Evolutionary conservation across 1,140 invertebrate species (phyloP).

Genomic region (Triops cancriformis): DNA sequence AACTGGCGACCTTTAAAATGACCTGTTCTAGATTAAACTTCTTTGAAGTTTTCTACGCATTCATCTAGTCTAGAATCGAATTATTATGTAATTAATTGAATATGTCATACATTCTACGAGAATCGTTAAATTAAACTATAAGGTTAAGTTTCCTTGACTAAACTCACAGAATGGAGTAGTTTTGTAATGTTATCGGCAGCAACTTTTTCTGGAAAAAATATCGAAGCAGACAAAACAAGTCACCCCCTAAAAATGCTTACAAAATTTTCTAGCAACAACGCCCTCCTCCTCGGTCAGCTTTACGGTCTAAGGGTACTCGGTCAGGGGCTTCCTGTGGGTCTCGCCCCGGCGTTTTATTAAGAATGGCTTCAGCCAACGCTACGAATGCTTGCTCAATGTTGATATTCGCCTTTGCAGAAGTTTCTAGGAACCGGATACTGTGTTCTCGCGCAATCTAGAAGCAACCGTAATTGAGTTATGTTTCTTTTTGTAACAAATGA

Average conservation of each 20-base stretch:
- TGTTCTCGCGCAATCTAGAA: conserved; percentile 93
- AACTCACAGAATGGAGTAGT: too few species aligned
- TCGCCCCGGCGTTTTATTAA: conserved; percentile 68
- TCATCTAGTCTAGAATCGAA: too few species aligned
- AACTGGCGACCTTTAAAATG: too few species aligned
- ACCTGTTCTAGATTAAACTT: too few species aligned
- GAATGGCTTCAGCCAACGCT: conserved; percentile 91
- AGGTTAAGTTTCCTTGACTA: too few species aligned
- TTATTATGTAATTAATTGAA: too few species aligned
- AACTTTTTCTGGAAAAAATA: conserved; percentile 12
- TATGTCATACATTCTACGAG: too few species aligned
- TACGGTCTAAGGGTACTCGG: conserved; percentile 54
- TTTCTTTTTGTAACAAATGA: conserved; percentile 18
- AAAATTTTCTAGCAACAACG: conserved; percentile 40
- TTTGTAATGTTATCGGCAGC: too few species aligned
- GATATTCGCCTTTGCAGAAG: conserved; percentile 94
- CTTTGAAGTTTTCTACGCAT: too few species aligned
- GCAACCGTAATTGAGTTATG: conserved; percentile 21
- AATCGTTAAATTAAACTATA: too few species aligned
- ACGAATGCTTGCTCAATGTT: conserved; percentile 97
- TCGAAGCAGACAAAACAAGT: too few species aligned
- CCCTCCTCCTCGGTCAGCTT: conserved; percentile 43
- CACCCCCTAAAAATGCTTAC: conserved; percentile 23
- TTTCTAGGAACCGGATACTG: conserved; percentile 96
- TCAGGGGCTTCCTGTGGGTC: conserved; percentile 57